phyloP scores from a whole-genome alignment of 2,113 vertebrate species.

The Sceloporus undulatus region DNA sequence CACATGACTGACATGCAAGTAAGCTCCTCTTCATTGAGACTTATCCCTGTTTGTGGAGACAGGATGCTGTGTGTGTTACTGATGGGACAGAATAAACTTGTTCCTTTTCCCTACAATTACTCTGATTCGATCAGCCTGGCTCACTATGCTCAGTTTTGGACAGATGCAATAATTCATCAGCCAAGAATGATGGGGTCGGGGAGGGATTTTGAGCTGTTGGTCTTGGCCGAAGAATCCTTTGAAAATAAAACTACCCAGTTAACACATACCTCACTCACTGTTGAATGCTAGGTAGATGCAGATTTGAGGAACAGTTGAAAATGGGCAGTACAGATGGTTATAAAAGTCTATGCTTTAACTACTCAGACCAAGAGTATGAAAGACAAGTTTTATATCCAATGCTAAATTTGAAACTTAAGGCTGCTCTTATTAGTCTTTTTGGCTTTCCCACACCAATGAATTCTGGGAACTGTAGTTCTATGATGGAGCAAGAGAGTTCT shows the following conservation, averaged over 20 bases:
- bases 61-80: conserved; percentile 45
- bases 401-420: not conserved
- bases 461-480: not conserved
- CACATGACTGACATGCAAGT: conserved; percentile 56
- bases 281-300: conserved; percentile 59
- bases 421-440: not conserved
- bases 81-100: conserved; percentile 71
- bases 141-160: conserved; percentile 59
- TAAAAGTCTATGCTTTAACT: conserved; percentile 14
- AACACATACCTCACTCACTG: conserved; percentile 82
- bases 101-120: conserved; percentile 72
- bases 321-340: conserved; percentile 8
- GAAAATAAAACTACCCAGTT: conserved; percentile 76
- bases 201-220: conserved; percentile 77
- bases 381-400: conserved; percentile 19
- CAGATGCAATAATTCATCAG: conserved; percentile 76
- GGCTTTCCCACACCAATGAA: not conserved
- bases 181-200: conserved; percentile 74
- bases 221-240: conserved; percentile 73
- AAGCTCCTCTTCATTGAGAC: conserved; percentile 19
- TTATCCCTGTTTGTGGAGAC: conserved; percentile 43
- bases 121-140: conserved; percentile 63
- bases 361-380: conserved; percentile 35
- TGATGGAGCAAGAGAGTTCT: not conserved
- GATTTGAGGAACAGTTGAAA: conserved; percentile 41